A percentile compares a stretch with the other conserved stretches of the same genome.
These are phyloP conservation scores for Etheostoma perlongum DNA, from an alignment of 2,797 vertebrate genomes.

Conservation along the genomic window DNA sequence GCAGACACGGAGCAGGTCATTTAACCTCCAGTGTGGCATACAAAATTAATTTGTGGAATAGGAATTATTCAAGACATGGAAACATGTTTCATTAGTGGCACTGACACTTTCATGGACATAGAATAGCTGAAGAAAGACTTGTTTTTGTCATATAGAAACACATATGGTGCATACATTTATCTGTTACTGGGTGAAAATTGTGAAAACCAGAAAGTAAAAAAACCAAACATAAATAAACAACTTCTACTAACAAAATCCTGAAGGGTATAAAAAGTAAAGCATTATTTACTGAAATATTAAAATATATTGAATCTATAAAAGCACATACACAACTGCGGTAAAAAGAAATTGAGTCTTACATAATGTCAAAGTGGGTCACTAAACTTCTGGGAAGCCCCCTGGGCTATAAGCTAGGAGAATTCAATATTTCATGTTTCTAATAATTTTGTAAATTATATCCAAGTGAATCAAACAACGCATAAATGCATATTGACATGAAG, in stretches of 20 bases:
- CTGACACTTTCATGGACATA: not conserved
- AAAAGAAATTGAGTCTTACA: constrained; percentile 45
- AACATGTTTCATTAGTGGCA: constrained; percentile 6
- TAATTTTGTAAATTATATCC: constrained; percentile 64
- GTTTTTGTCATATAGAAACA: constrained; percentile 2
- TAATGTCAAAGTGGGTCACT: constrained; percentile 38
- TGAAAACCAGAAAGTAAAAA: constrained; percentile 5
- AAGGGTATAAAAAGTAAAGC: not conserved
- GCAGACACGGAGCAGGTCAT: constrained; percentile 7
- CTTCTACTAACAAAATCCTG: not conserved
- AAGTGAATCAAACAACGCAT: constrained; percentile 57
- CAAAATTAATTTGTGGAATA: constrained; percentile 7
- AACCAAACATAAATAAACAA: no score
- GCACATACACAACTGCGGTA: constrained; percentile 34
- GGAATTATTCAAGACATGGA: constrained; percentile 24
- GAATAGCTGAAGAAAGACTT: not conserved
- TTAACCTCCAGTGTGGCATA: constrained; percentile 13
- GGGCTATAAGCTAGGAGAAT: constrained; percentile 11
- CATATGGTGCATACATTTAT: not conserved
- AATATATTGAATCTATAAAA: constrained; percentile 41
- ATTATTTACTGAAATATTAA: constrained; percentile 36
- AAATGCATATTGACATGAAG: constrained; percentile 59
- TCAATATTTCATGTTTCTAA: constrained; percentile 75
- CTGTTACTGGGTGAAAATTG: not conserved
- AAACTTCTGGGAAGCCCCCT: constrained; percentile 20